These are phyloP conservation scores for Varanus salvator DNA, from an alignment of 2,113 vertebrate genomes.

Conservation along the genomic window DNA sequence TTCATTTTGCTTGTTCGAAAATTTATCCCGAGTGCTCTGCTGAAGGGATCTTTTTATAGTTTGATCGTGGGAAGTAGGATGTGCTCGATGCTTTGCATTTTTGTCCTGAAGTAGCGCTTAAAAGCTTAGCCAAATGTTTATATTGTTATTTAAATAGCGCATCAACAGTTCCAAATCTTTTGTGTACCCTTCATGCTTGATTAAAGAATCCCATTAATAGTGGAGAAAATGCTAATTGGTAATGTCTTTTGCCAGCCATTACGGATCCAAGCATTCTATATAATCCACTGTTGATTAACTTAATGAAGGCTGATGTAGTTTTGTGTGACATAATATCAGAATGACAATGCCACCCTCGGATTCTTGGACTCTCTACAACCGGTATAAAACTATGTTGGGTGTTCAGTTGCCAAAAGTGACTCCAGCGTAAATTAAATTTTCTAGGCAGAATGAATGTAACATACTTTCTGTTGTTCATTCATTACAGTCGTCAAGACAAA, in stretches of 20 bases:
- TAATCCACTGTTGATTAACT: constrained; percentile 63
- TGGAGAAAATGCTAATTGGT: constrained; percentile 52
- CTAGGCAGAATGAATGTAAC: constrained; percentile 23
- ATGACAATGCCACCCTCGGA: constrained; percentile 37
- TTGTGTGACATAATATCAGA: constrained; percentile 38
- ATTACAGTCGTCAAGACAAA: constrained; percentile 54
- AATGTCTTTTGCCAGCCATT: constrained; percentile 56
- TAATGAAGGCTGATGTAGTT: constrained; percentile 55
- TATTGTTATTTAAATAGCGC: constrained; percentile 51
- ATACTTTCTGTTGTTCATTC: constrained; percentile 52
- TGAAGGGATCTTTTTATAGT: constrained; percentile 24
- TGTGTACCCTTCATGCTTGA: constrained; percentile 54
- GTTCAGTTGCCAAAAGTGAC: constrained; percentile 39
- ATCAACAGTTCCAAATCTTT: constrained; percentile 64
- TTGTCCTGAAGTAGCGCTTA: constrained; percentile 51
- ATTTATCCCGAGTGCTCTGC: neutral
- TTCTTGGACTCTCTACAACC: constrained; percentile 4
- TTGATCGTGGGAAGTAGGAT: constrained; percentile 2
- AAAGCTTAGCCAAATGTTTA: constrained; percentile 54
- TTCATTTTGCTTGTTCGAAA: neutral
- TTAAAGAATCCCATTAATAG: constrained; percentile 68
- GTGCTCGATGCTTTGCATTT: constrained; percentile 38
- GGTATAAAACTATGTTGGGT: constrained; percentile 25
- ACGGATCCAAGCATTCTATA: constrained; percentile 24
- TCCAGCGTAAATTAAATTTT: constrained; percentile 34